These are phyloP conservation scores for Orientallactaga bullata DNA, from an alignment of 2,113 vertebrate species.

Conservation along the genomic window DNA sequence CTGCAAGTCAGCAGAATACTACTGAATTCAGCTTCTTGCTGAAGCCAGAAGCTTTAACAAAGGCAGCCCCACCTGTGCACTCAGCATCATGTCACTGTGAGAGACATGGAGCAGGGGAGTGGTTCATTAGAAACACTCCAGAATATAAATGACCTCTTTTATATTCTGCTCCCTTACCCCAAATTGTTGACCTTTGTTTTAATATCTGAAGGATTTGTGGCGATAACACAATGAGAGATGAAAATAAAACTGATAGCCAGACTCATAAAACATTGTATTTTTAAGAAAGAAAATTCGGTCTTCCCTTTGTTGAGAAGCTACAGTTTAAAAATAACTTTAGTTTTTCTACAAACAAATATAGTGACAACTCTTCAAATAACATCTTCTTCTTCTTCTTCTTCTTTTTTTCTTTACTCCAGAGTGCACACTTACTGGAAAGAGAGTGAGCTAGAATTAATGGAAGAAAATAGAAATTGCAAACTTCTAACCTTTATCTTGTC, in stretches of 20 bases:
- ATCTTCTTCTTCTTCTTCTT: too few relatives aligned
- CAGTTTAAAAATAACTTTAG: not conserved
- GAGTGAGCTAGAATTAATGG: slow-evolving; percentile 15
- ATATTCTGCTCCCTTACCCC: not conserved
- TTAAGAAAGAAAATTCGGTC: slow-evolving; percentile 19
- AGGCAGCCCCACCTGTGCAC: slow-evolving; percentile 60
- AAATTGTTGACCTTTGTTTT: slow-evolving; percentile 49
- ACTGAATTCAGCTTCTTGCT: slow-evolving; percentile 83
- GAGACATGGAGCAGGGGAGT: slow-evolving; percentile 60
- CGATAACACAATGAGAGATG: slow-evolving; percentile 4
- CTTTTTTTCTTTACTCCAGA: not conserved
- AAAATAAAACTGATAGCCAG: not conserved
- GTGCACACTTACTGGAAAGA: not conserved
- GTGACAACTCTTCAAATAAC: slow-evolving; percentile 30
- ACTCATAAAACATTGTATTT: not conserved
- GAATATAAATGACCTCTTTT: not conserved
- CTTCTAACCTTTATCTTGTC: not conserved
- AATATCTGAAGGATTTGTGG: not conserved
- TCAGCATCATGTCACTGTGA: slow-evolving; percentile 74
- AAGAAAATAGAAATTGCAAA: not conserved
- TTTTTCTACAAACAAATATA: not conserved
- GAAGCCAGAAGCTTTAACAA: slow-evolving; percentile 75
- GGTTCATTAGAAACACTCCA: slow-evolving; percentile 8
- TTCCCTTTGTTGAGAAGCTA: not conserved
- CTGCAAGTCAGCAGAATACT: slow-evolving; percentile 86